Base-by-base conservation (phyloP, 1,140 invertebrate genomes). In the Drosophila mauritiana region DNA sequence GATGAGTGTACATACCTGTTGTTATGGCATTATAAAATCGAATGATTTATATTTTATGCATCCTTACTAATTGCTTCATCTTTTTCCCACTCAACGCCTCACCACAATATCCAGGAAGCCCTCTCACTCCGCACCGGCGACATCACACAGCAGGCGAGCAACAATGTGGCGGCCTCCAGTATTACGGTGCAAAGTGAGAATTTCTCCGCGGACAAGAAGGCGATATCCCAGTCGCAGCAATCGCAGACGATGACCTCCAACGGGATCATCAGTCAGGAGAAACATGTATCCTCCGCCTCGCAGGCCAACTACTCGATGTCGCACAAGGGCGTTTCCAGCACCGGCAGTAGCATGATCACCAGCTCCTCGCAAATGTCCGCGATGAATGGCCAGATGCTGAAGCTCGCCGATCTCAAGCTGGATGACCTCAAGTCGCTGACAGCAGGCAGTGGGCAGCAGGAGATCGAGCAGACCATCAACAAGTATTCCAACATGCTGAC, bases 141-240 rank as follows among this genome's bases (percentile, higher is more conserved):
- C 91, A 93, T 97, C 15, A 95, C 95, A 22, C 96, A 97, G 82
- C 96, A 97, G 90, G 97, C 97, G 91, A 95, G 94, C 64, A 96
- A 96, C 84, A 97, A 96, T 80, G 94, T 96, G 92, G 95, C 96
- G 40, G 95, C 96, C 3, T 94, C 96, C 12, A 96, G 95, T 72
- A 95, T 97, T 93, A 97, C 96, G 91, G 93, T 98, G 20, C 96
- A 97, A 46, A 97, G 96, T 43, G 97, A 97, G 73, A 96, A 95
- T 12, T 97, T 97, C 91, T 97, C 95, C 62, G 95, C 96, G 6
- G 96, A 98, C 93, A 96, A 97, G 93, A 96, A 96, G 85, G 96
- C 96, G 1, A 95, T 96, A 92, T 95, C 96, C 61, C 95, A 96
- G 46, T 96, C 97, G 69, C 96, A 98, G 88, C 96, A 97, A 76